phyloP scores from a whole-genome alignment of 2,797 vertebrate genomes.

The Artibeus jamaicensis region DNA sequence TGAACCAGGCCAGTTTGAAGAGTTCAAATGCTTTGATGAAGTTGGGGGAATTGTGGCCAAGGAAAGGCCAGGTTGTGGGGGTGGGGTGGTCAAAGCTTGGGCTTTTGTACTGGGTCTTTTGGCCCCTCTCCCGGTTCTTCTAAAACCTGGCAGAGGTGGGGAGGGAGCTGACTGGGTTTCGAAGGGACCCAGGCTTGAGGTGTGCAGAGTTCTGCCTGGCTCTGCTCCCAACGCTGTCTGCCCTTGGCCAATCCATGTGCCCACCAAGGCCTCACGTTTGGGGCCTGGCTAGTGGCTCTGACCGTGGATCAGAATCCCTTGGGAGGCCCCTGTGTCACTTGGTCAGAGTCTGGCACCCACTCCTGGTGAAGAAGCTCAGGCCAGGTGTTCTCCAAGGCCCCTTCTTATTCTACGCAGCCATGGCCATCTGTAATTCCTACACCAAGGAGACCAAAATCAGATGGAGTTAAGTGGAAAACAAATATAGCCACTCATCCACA shows the following conservation, averaged over 20 bases:
- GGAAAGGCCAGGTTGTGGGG: not conserved
- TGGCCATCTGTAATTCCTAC: not conserved
- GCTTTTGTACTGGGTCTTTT: not conserved
- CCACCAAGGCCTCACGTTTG: not conserved
- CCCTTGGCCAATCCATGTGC: not conserved
- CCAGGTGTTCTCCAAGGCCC: not conserved
- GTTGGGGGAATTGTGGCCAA: not conserved
- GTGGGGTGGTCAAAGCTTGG: not conserved
- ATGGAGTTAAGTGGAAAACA: not conserved
- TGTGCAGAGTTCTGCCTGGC: not conserved
- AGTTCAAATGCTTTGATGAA: not conserved
- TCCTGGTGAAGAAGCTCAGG: not conserved
- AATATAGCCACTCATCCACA: not conserved
- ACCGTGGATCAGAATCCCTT: not conserved
- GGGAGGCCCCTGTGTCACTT: fast-evolving
- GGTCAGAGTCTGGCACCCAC: not conserved
- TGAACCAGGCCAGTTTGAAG: not conserved
- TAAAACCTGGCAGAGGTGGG: not conserved
- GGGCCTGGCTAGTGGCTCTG: not conserved
- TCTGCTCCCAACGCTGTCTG: not conserved
- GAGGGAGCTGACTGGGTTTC: not conserved
- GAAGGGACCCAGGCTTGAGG: not conserved
- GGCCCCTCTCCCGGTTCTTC: not conserved
- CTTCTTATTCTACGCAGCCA: not conserved
- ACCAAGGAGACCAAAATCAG: not conserved